phyloP scores from a whole-genome alignment of 2,113 vertebrate species.

The Chauna torquata region DNA sequence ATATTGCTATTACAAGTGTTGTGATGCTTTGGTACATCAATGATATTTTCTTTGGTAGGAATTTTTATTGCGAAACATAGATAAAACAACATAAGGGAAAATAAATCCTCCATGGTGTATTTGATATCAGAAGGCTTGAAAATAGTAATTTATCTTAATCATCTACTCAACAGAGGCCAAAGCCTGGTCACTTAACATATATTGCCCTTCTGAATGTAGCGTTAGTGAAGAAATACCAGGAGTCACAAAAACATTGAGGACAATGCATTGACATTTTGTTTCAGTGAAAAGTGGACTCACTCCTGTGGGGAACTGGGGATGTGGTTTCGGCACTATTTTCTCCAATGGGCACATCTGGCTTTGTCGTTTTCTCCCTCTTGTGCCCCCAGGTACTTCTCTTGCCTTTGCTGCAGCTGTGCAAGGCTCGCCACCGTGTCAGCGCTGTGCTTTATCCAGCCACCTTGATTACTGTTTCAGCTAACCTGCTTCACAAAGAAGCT shows the following conservation, averaged over 20 bases:
- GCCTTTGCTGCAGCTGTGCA: neutral
- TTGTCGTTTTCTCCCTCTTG: neutral
- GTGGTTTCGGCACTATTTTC: neutral
- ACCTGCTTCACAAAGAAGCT: neutral
- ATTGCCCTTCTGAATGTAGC: neutral
- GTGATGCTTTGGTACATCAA: neutral
- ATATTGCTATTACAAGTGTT: neutral
- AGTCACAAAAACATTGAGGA: neutral
- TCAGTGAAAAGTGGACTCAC: neutral
- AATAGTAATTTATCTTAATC: neutral
- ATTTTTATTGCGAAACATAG: neutral
- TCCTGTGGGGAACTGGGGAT: neutral
- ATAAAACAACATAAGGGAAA: neutral
- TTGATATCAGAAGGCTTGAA: neutral
- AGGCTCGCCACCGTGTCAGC: neutral
- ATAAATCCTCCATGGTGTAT: neutral
- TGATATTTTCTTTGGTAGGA: neutral
- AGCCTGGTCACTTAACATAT: neutral
- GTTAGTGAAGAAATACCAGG: neutral
- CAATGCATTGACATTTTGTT: neutral
- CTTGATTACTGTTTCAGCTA: neutral
- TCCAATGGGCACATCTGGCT: neutral
- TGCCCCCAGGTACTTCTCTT: neutral
- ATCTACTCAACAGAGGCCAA: neutral
- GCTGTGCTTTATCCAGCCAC: neutral